Evolutionary conservation across 1,140 invertebrate genomes (phyloP).

Genomic region (Melitaea cinxia): DNA sequence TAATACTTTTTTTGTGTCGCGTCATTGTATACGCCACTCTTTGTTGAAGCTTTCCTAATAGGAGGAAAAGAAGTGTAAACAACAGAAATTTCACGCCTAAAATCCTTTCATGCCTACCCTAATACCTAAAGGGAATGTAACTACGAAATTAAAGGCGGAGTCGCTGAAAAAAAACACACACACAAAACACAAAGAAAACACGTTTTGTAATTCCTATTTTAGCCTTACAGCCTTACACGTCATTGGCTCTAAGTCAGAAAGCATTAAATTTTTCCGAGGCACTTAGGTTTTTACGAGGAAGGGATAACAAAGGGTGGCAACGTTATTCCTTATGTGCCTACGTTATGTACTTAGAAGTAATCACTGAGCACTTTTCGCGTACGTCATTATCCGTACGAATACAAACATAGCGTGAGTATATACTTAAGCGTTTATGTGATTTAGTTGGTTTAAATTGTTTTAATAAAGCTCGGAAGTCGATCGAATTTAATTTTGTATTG

Average conservation of each 20-base stretch:
- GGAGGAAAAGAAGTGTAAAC: too few relatives aligned
- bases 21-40: too few relatives aligned
- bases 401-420: conserved; percentile 1
- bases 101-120: too few relatives aligned
- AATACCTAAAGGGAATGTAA: not conserved
- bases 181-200: not conserved
- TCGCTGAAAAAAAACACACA: not conserved
- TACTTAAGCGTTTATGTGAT: not conserved
- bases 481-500: not conserved
- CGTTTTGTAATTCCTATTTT: not conserved
- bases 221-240: not conserved
- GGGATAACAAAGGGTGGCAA: conserved; percentile 1
- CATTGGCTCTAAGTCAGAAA: conserved; percentile 4
- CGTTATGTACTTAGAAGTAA: not conserved
- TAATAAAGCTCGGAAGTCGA: not conserved
- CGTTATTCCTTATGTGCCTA: not conserved
- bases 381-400: conserved; percentile 26
- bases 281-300: conserved; percentile 10
- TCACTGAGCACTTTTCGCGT: conserved; percentile 10
- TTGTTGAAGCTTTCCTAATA: too few relatives aligned
- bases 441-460: not conserved
- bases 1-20: too few relatives aligned
- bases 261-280: conserved; percentile 9
- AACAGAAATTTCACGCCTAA: too few relatives aligned
- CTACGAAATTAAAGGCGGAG: not conserved